Conservation (phyloP, 1,140 invertebrate genomes). For the Drosophila micromelanica region DNA sequence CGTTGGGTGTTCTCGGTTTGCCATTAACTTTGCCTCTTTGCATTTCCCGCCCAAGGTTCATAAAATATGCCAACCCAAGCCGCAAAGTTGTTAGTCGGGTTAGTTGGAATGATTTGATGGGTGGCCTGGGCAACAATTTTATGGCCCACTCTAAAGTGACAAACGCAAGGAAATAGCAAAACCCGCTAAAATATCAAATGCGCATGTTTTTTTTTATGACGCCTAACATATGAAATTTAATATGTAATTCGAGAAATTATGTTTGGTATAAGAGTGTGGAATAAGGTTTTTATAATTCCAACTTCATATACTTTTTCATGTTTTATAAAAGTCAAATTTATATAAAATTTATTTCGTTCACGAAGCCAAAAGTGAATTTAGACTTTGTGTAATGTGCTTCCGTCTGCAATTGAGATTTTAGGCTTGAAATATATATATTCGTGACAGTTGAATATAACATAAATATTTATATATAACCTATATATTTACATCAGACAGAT, state of each 20-base stretch:
- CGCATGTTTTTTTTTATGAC: conserved; percentile 7
- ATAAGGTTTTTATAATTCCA: too few species aligned
- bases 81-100: conserved; percentile 43
- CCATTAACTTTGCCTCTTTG: conserved; percentile 25
- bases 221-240: conserved; percentile 30
- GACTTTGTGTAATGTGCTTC: too few species aligned
- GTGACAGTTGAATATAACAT: too few species aligned
- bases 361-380: too few species aligned
- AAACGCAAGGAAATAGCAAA: conserved; percentile 11
- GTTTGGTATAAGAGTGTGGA: too few species aligned
- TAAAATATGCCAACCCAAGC: conserved; percentile 50
- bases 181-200: conserved; percentile 25
- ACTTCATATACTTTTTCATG: too few species aligned
- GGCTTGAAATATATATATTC: too few species aligned
- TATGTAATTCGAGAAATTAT: conserved; percentile 43
- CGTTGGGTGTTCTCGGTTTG: conserved; percentile 2
- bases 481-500: too few species aligned
- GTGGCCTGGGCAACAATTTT: conserved; percentile 12
- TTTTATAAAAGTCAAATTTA: too few species aligned
- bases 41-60: conserved; percentile 21
- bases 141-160: conserved; percentile 34
- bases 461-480: too few species aligned
- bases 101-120: conserved; percentile 24
- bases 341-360: too few species aligned
- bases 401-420: too few species aligned